phyloP scores from a whole-genome alignment of 30 jellyfish, hydroid and myxozoan genomes.

The Aurelia sp. region DNA sequence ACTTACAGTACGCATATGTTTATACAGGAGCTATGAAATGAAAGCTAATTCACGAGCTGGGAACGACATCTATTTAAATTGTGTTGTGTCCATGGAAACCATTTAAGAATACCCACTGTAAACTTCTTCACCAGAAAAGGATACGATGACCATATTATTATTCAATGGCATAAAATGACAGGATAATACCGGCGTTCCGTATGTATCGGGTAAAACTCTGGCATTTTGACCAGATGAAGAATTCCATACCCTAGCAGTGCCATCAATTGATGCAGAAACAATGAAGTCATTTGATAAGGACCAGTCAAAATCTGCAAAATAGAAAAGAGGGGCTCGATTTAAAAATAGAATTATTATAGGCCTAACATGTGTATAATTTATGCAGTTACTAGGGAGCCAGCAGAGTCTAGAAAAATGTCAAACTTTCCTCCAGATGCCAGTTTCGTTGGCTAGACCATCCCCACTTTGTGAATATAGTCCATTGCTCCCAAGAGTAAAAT shows the following conservation, averaged over 20 bases:
- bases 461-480: no score
- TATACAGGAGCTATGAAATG: no score
- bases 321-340: neutral
- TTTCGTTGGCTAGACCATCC: no score
- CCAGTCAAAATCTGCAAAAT: constrained; percentile 91
- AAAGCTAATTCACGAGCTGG: no score
- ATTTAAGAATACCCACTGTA: no score
- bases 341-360: neutral
- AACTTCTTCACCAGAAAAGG: constrained; percentile 40
- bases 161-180: constrained; percentile 93
- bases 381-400: neutral
- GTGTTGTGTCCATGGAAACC: neutral
- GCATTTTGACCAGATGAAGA: constrained; percentile 80
- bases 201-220: constrained; percentile 86
- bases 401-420: no score
- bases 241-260: constrained; percentile 95
- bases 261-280: constrained; percentile 87
- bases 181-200: constrained; percentile 75
- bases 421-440: no score
- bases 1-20: no score
- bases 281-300: constrained; percentile 91
- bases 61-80: neutral
- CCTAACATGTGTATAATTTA: no score
- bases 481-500: no score
- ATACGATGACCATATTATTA: constrained; percentile 90